These are phyloP conservation scores for Conops quadrifasciatus DNA, from an alignment of 2,888 invertebrate species.

Conservation along the genomic window DNA sequence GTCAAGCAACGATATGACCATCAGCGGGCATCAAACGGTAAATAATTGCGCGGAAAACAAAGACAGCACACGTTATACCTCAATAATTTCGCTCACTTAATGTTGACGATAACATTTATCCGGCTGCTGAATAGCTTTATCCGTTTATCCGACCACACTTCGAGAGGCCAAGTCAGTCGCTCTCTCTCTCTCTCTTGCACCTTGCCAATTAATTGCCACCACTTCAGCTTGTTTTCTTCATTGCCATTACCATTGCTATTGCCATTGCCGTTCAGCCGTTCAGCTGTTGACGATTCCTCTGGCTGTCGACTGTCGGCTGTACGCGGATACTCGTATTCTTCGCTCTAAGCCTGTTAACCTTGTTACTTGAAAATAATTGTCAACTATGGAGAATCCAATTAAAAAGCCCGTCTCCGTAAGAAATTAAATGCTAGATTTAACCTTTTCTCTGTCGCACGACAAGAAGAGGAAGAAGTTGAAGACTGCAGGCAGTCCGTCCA, in stretches of 20 bases:
- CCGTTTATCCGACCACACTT: neutral
- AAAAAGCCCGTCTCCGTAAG: constrained; percentile 11
- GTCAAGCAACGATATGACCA: neutral
- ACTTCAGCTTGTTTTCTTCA: neutral
- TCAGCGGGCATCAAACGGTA: too few relatives aligned
- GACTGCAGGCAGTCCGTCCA: constrained; percentile 3
- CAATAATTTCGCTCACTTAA: neutral
- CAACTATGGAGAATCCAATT: constrained; percentile 22
- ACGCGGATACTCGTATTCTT: too few relatives aligned
- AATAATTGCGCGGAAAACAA: too few relatives aligned
- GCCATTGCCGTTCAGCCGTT: too few relatives aligned
- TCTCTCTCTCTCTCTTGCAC: neutral
- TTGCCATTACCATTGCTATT: neutral
- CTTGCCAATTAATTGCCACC: neutral
- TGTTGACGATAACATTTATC: neutral
- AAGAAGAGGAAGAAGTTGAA: neutral
- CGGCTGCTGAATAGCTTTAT: neutral
- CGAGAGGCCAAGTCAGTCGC: neutral
- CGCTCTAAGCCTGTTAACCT: constrained; percentile 10
- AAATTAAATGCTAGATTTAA: constrained; percentile 29
- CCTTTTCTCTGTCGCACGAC: constrained; percentile 3
- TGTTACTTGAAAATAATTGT: constrained; percentile 25
- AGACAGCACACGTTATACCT: neutral
- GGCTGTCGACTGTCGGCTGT: too few relatives aligned
- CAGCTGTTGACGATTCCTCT: too few relatives aligned